phyloP scores from a whole-genome alignment of 1,140 invertebrate genomes.

The Drosophila littoralis region DNA sequence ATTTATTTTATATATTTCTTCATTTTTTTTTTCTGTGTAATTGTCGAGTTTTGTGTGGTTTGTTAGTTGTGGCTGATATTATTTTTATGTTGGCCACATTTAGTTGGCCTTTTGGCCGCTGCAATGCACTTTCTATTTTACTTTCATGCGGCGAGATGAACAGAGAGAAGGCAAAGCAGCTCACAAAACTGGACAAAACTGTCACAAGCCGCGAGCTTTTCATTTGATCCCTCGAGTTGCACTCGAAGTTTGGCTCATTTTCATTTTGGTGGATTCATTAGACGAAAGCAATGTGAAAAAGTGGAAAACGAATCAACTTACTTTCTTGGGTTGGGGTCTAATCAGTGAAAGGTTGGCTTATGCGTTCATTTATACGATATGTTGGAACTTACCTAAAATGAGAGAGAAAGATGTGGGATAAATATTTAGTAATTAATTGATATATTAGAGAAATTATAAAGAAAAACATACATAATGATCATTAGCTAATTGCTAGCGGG shows the following conservation, averaged over 20 bases:
- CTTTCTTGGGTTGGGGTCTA: not conserved
- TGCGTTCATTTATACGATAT: conserved; percentile 1
- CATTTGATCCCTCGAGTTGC: conserved; percentile 16
- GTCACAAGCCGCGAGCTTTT: conserved; percentile 28
- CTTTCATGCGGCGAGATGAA: not conserved
- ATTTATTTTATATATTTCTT: not conserved
- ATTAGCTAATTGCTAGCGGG: conserved; percentile 39
- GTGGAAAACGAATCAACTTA: conserved; percentile 30
- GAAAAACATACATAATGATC: conserved; percentile 32
- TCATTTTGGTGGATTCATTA: conserved; percentile 11
- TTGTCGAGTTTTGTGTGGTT: conserved; percentile 23
- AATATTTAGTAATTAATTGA: conserved; percentile 49
- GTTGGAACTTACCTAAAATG: conserved; percentile 66
- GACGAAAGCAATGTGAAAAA: not conserved
- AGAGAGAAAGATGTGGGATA: conserved; percentile 41
- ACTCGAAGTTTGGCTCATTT: not conserved
- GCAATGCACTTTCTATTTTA: conserved; percentile 39
- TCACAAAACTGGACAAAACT: conserved; percentile 39
- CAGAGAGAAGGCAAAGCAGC: not conserved
- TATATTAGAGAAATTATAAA: conserved; percentile 19
- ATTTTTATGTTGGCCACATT: conserved; percentile 23
- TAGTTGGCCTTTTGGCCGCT: conserved; percentile 27
- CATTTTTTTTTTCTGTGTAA: conserved; percentile 13
- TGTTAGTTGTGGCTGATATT: conserved; percentile 19
- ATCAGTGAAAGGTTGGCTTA: conserved; percentile 34